Conservation (phyloP, 2,888 invertebrate species). For the Morpho achilles region DNA sequence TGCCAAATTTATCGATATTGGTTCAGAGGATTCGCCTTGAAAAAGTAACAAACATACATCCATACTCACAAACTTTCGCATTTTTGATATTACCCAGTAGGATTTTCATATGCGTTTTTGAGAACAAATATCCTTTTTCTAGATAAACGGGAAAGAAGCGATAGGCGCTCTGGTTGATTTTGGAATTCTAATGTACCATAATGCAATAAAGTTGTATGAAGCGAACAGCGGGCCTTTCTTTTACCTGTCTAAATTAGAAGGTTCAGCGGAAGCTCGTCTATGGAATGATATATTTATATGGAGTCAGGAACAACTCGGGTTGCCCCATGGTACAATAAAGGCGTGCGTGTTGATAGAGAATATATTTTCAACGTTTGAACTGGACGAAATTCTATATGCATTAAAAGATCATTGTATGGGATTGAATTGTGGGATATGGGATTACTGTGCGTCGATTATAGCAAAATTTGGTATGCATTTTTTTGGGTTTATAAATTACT, state of each 20-base stretch:
- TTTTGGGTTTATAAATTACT: not conserved
- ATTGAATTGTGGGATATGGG: conserved; percentile 87
- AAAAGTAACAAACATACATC: too few relatives aligned
- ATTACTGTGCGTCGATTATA: conserved; percentile 83
- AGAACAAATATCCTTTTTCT: conserved; percentile 26
- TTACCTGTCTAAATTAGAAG: conserved; percentile 85
- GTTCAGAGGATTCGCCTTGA: too few relatives aligned
- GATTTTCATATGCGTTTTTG: too few relatives aligned
- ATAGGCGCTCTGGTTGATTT: conserved; percentile 85
- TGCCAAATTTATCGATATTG: too few relatives aligned
- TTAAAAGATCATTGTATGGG: conserved; percentile 83
- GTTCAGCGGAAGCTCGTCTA: conserved; percentile 80
- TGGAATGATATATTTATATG: conserved; percentile 86
- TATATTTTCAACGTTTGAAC: conserved; percentile 82
- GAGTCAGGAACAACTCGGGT: conserved; percentile 73
- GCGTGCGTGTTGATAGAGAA: conserved; percentile 87
- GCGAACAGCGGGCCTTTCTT: conserved; percentile 83
- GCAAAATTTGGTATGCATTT: conserved; percentile 78
- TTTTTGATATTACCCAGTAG: too few relatives aligned
- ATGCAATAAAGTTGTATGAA: conserved; percentile 72
- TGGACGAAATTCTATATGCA: conserved; percentile 84
- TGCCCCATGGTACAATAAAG: conserved; percentile 82
- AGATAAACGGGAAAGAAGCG: conserved; percentile 80
- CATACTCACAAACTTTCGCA: too few relatives aligned
- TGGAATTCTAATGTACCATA: conserved; percentile 83